Evolutionary conservation across 2,113 vertebrate genomes (phyloP), one percentile per base, ranked within the genome.

Genomic region (Ptilonorhynchus violaceus): DNA sequence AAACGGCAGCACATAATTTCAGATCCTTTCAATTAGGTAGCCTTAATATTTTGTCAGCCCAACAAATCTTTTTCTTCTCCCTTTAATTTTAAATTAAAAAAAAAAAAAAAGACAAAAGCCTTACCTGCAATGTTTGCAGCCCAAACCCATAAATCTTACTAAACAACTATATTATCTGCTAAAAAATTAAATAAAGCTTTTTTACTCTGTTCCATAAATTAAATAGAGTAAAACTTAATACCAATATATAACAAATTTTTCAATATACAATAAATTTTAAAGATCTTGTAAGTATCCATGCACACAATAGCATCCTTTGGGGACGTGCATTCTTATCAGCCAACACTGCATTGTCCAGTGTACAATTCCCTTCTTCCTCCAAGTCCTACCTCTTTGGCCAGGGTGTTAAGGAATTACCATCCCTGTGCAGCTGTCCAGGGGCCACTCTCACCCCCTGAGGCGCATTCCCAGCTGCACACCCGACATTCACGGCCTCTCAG

Each of bases 391-490:
- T 55, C 52, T 41, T 52, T 41, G 53, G 23, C 7, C 73, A 68
- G 56, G 39, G 47, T 33, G 15, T 28, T 15, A 5, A 62, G 35
- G 70, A 31, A 28, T 55, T 11, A 1, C 64, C 15, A 42, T 42
- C 14, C 25, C 39, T 62, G 24, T 9, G 17, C 53, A 44, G 22
- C 18, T 49, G 46, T 19, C 27, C 68, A 52, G n/a, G 21, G 69
- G 55, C 41, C 55, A 19, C 47, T 17, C 47, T 62, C 41, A 10
- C 16, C 39, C 3, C n/a, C 41, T 2, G 25, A 22, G 37, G 18
- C 2, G 3, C 12, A 5, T 5, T n/a, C 5, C 0, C 53, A 52
- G 52, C 52, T 39, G 19, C 10, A 6, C 69, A 21, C 19, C 30
- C 39, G 23, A 18, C 27, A 11, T 42, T 66, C 3, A 42, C 42